Evolutionary conservation across 2,797 vertebrate genomes (phyloP).

Genomic region (Pseudotriccus pelzelni): DNA sequence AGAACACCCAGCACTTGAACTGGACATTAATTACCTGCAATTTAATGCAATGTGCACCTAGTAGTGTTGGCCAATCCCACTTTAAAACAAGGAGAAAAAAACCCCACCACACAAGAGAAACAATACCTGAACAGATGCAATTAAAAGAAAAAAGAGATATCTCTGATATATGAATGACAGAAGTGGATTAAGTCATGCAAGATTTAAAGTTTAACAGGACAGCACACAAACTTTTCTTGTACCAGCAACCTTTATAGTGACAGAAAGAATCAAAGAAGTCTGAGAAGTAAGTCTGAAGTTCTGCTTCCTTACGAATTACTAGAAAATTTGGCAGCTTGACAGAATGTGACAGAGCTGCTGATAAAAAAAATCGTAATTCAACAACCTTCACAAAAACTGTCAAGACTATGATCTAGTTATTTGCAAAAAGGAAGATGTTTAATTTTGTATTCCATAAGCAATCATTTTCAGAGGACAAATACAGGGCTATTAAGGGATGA

Average conservation of each 20-base stretch:
- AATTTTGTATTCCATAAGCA: constrained; percentile 1
- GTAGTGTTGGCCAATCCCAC: neutral
- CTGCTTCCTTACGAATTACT: neutral
- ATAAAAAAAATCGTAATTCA: neutral
- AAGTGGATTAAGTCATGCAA: neutral
- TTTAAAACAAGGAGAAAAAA: neutral
- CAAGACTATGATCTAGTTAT: neutral
- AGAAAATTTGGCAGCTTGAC: neutral
- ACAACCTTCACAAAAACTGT: neutral
- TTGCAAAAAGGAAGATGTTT: neutral
- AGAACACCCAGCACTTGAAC: neutral
- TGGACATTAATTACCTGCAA: neutral
- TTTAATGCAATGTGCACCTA: neutral
- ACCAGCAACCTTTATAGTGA: neutral
- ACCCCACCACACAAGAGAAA: too few relatives aligned
- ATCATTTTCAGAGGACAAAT: neutral
- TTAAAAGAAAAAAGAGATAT: neutral
- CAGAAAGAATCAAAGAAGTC: neutral
- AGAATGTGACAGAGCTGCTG: neutral
- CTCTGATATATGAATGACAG: neutral
- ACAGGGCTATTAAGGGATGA: neutral
- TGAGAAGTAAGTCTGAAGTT: neutral
- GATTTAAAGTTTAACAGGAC: neutral
- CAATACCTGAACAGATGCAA: neutral
- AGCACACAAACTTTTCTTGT: neutral